Base-by-base conservation (phyloP, 2,888 invertebrate species). In the Hypolimnas misippus region DNA sequence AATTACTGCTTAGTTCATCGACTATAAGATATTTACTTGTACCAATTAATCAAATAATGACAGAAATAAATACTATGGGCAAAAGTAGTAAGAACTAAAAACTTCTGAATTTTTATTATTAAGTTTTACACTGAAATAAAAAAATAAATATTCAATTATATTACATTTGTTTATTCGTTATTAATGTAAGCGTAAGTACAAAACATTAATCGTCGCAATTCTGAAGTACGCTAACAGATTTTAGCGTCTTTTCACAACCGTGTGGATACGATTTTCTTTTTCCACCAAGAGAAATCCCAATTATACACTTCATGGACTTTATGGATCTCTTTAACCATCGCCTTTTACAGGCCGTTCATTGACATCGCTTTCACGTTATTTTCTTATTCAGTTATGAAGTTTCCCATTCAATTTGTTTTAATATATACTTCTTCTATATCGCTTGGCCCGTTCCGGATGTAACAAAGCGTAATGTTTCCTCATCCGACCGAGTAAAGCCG, bases 401-500 rank as follows among this genome's bases (percentile, higher is more conserved):
- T 46, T 46, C 21, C 21, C 44, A 46, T 40, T 55, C 16, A 35
- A 40, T 35, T 49, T 19, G 14, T 50, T 53, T 59, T 70, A 65
- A 44, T 66, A 66, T 53, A 64, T 61, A 40, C 67, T 67, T 52
- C 69, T 63, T 62, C 62, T 63, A 55, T 81, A 89, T 62, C 81
- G 77, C 67, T 83, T 85, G 19, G 90, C 90, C 21, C 78, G 77
- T 55, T 86, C 82, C 6, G 91, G 89, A 63, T 83, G 87, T 8
- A 92, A 78, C 2, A 92, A 75, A 1, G 92, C 91, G 71, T 92
- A 92, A 63, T 92, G 82, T 64, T 83, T 86, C 61, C 87, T 82
- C 87, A 92, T 86, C 31, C 92, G 85, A n/a, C 93, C 93, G 29
- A 93, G 76, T 31, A 93, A 76, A 12, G 93, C 92, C 31, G 92